Base-by-base conservation (phyloP, 2,888 invertebrate species). In the Cotesia congregata region DNA sequence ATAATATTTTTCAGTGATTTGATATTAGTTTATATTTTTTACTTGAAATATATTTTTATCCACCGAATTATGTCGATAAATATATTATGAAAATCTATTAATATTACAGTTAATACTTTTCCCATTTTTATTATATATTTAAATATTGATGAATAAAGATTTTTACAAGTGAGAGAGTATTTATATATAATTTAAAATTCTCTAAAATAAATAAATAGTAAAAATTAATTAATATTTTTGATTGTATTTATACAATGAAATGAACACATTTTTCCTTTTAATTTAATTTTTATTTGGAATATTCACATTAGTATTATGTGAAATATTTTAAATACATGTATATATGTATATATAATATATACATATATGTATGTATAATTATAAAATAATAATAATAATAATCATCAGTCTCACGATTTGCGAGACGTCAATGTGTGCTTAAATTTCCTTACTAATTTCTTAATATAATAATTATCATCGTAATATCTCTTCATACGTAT, bases 261-360 rank as follows among this genome's bases (percentile, higher is more conserved):
- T 50, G 50, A 50, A 50, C 50, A 50, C 50, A 40, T 76, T 62
- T 40, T 72, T 62, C 62, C 68, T 62, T 50, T 72, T 61, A 68
- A 80, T 85, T 80, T 79, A 84, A 78, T 79, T 78, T 87, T 88
- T 87, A 87, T 87, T 87, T 83, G 83, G 85, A 84, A 82, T 80
- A 81, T 80, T 83, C 83, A 83, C 82, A 82, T 82, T 80, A 82
- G 81, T 61, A 30, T 30, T 30, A 15, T 79, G 82, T 83, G 83
- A 83, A 80, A 81, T 82, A 81, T 83, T 77, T 83, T 83, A 84
- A 82, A 84, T 84, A 82, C 80, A 80, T 82, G 79, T 41, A 7
- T 7, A 41, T 41, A 41, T 17, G 17, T 17, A 17, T 17, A 17
- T 17, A 17, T 17, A 17, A 17, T 17, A 17, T 17, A 17, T 1